Evolutionary conservation across 2,797 vertebrate genomes (phyloP).

Genomic region (Carcharodon carcharias): DNA sequence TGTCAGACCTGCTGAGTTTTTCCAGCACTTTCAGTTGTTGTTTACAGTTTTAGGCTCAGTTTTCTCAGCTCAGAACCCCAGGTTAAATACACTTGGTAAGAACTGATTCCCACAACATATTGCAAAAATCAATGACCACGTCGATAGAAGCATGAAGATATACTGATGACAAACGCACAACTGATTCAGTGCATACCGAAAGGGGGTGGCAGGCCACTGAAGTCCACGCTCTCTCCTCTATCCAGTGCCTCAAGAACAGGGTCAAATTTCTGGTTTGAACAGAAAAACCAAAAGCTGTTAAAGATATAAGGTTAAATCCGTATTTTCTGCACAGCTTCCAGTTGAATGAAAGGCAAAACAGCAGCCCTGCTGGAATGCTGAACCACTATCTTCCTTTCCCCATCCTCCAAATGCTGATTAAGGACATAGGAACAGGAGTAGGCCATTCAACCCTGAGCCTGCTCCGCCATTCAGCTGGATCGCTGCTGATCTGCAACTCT

Average conservation of each 20-base stretch:
- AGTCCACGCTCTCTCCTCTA: conserved; percentile 61
- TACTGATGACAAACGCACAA: neutral
- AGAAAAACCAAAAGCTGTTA: conserved; percentile 30
- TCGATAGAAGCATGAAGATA: neutral
- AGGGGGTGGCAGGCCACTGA: conserved; percentile 65
- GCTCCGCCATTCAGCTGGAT: neutral
- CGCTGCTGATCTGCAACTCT: neutral
- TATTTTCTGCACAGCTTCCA: neutral
- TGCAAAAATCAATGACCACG: neutral
- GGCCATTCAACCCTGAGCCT: neutral
- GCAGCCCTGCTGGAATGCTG: neutral
- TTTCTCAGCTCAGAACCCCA: neutral
- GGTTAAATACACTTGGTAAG: neutral
- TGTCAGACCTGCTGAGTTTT: too few species aligned
- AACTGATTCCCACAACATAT: neutral
- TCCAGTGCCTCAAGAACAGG: conserved; percentile 61
- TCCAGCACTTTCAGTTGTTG: too few species aligned
- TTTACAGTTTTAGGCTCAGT: neutral
- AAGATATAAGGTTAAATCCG: too few species aligned
- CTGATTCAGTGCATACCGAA: conserved; percentile 58
- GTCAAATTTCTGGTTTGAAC: conserved; percentile 53
- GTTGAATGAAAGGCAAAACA: neutral
- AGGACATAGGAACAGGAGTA: neutral
- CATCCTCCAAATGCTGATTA: neutral
- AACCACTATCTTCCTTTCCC: neutral